A percentile compares a stretch with the other conserved stretches of the same genome.
These are phyloP conservation scores for Ypsolopha sequella DNA, from an alignment of 2,888 invertebrate species.

Conservation along the genomic window DNA sequence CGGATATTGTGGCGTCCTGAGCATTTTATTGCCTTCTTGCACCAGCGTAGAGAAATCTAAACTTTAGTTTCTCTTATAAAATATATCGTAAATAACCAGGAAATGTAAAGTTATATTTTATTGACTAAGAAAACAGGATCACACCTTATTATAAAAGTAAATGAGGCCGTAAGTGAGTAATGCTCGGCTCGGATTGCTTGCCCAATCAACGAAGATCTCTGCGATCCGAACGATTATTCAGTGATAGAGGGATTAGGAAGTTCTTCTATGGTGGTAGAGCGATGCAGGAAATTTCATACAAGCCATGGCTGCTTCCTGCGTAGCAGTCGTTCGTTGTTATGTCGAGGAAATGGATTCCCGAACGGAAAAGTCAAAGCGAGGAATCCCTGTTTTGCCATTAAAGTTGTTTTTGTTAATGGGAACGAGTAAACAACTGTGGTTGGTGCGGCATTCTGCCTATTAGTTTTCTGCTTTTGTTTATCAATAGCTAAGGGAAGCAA, in stretches of 20 bases:
- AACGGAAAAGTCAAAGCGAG: conserved; percentile 39
- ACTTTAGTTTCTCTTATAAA: conserved; percentile 10
- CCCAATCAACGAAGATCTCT: conserved; percentile 26
- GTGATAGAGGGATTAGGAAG: conserved; percentile 15
- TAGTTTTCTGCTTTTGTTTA: too few species aligned
- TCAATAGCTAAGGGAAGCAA: too few species aligned
- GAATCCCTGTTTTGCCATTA: conserved; percentile 20
- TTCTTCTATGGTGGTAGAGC: conserved; percentile 23
- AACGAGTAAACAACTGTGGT: conserved; percentile 15
- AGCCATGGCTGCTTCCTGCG: conserved; percentile 39
- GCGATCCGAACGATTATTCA: not conserved
- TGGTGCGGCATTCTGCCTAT: too few species aligned
- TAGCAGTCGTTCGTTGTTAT: conserved; percentile 32
- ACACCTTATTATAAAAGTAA: conserved; percentile 46
- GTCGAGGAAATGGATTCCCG: conserved; percentile 47
- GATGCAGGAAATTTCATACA: conserved; percentile 42
- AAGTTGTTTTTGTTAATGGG: conserved; percentile 26
- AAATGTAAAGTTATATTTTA: conserved; percentile 24
- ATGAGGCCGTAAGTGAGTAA: conserved; percentile 44
- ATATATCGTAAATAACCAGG: conserved; percentile 12
- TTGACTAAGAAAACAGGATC: conserved; percentile 37
- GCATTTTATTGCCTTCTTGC: not conserved
- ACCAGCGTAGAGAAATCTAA: not conserved
- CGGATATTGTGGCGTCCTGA: not conserved
- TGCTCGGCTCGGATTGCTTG: conserved; percentile 24